Evolutionary conservation across 2,888 invertebrate genomes (phyloP).

Genomic region (Ganaspis brasiliensis): DNA sequence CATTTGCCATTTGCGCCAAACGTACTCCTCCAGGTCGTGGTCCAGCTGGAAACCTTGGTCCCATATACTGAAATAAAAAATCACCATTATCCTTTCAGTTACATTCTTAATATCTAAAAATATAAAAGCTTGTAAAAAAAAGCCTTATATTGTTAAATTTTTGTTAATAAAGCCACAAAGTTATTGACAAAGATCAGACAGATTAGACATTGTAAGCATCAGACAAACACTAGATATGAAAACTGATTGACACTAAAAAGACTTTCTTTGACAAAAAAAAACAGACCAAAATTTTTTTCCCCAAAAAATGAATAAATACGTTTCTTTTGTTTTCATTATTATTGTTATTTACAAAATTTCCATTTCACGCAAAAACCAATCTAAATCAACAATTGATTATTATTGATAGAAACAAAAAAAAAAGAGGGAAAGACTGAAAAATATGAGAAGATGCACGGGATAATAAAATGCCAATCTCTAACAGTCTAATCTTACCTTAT

Average conservation of each 20-base stretch:
- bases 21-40: conserved; percentile 95
- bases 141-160: conserved; percentile 2
- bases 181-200: conserved; percentile 41
- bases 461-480: conserved; percentile 42
- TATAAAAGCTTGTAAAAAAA: background rate
- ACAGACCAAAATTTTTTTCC: background rate
- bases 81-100: background rate
- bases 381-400: background rate
- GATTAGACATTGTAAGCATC: conserved; percentile 43
- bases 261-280: conserved; percentile 1
- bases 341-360: conserved; percentile 33
- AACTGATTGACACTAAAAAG: background rate
- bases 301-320: too few species aligned
- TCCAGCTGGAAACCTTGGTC: conserved; percentile 96
- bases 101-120: background rate
- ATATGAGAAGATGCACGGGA: conserved; percentile 35
- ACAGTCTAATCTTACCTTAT: conserved; percentile 42
- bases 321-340: too few species aligned
- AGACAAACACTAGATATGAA: conserved; percentile 23
- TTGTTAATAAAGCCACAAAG: conserved; percentile 38
- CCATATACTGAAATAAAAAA: conserved; percentile 93
- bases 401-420: background rate
- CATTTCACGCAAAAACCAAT: conserved; percentile 15
- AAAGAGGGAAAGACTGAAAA: conserved; percentile 25
- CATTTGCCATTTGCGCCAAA: conserved; percentile 97